These are phyloP conservation scores for Amaurobius ferox DNA, from an alignment of 2,888 invertebrate genomes.

Conservation along the genomic window DNA sequence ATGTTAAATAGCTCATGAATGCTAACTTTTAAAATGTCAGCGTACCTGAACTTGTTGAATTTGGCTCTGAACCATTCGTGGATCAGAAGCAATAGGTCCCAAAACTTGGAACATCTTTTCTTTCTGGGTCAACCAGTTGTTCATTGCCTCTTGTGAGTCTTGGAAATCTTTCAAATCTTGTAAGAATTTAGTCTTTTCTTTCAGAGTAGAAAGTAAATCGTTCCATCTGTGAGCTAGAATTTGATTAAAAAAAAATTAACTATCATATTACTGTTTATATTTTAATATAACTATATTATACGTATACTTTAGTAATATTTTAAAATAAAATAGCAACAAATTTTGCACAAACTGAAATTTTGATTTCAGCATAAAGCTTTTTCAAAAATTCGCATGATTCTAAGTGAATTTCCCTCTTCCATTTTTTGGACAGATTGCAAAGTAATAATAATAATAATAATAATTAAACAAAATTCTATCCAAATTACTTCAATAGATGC, in stretches of 20 bases:
- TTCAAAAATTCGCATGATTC: too few species aligned
- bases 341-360: too few species aligned
- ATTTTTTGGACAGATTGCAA: too few species aligned
- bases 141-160: constrained; percentile 86
- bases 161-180: constrained; percentile 94
- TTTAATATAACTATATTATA: too few species aligned
- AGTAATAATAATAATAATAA: too few species aligned
- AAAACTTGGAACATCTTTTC: constrained; percentile 96
- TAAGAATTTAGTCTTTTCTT: constrained; percentile 83
- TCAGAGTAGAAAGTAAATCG: constrained; percentile 89
- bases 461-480: too few species aligned
- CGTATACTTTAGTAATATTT: too few species aligned
- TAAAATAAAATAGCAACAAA: too few species aligned
- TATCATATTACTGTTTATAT: too few species aligned
- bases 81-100: constrained; percentile 96
- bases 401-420: too few species aligned
- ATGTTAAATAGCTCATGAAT: not conserved
- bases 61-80: constrained; percentile 95
- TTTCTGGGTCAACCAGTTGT: constrained; percentile 92
- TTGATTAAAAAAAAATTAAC: not conserved
- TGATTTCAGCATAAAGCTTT: too few species aligned
- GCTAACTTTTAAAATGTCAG: not conserved
- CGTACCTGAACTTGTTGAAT: constrained; percentile 86
- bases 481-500: too few species aligned
- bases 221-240: constrained; percentile 83